Conservation (phyloP, 2,113 vertebrate genomes). For the Calonectris borealis region DNA sequence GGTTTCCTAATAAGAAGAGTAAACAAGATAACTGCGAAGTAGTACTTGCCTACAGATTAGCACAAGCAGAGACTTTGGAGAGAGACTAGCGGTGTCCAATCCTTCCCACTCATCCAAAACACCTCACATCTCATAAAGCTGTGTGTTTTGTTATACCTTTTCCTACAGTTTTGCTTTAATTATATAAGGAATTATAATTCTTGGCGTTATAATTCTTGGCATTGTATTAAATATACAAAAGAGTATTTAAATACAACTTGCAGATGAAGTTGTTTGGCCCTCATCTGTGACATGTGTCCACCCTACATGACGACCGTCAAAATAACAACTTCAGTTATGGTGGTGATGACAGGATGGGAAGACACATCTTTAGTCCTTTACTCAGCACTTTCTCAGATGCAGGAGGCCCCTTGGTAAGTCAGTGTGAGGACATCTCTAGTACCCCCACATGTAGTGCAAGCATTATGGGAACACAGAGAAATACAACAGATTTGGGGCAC, state of each 20-base stretch:
- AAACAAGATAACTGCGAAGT: background rate
- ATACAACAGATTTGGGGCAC: background rate
- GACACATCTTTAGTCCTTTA: background rate
- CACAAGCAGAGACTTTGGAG: background rate
- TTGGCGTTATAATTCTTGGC: background rate
- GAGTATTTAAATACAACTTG: background rate
- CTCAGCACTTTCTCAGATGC: background rate
- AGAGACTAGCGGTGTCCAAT: accelerated
- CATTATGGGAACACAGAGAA: background rate
- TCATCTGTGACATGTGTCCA: background rate
- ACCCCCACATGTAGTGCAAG: accelerated
- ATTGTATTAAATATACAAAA: background rate
- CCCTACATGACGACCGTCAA: background rate
- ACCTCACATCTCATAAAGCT: background rate
- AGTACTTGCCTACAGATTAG: background rate
- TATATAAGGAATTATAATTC: background rate
- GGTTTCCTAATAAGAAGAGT: background rate
- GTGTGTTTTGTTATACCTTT: accelerated
- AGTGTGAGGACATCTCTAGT: background rate
- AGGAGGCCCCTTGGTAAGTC: background rate
- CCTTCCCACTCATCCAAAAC: background rate
- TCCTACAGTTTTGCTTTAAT: background rate
- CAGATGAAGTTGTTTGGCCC: background rate
- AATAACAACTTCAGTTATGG: accelerated
- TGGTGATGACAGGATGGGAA: background rate